Percentiles rank a stretch among this genome's conserved stretches.
These are phyloP conservation scores for Hemiscyllium ocellatum DNA, from an alignment of 2,113 vertebrate genomes.

Conservation along the genomic window DNA sequence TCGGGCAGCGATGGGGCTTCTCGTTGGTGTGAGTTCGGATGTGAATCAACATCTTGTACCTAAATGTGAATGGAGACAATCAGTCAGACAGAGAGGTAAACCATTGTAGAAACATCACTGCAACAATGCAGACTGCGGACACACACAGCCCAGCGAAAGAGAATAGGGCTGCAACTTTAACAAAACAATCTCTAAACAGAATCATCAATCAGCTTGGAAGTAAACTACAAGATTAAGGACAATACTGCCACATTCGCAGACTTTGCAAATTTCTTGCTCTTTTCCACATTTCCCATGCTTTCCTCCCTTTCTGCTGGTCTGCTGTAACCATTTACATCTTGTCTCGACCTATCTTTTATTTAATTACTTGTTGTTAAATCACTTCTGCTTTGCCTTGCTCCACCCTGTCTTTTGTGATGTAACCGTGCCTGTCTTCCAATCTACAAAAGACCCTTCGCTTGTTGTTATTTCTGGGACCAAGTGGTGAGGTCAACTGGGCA, in stretches of 20 bases:
- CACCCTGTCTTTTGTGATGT: background rate
- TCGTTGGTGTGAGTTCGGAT: slow-evolving; percentile 96
- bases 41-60: slow-evolving; percentile 99
- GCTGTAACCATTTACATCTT: background rate
- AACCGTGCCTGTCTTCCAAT: background rate
- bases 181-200: background rate
- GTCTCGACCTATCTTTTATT: background rate
- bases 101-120: background rate
- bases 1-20: slow-evolving; percentile 91
- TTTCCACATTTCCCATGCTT: background rate
- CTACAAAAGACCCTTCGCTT: background rate
- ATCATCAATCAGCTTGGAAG: background rate
- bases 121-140: background rate
- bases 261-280: background rate
- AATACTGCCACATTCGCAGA: background rate
- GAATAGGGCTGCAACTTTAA: background rate
- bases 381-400: background rate
- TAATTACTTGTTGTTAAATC: background rate
- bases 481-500: background rate
- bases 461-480: background rate
- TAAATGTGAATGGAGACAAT: slow-evolving; percentile 45
- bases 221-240: background rate
- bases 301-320: background rate
- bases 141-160: background rate
- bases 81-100: background rate